Evolutionary conservation across 2,797 vertebrate genomes (phyloP).

Genomic region (Glyptemys insculpta): DNA sequence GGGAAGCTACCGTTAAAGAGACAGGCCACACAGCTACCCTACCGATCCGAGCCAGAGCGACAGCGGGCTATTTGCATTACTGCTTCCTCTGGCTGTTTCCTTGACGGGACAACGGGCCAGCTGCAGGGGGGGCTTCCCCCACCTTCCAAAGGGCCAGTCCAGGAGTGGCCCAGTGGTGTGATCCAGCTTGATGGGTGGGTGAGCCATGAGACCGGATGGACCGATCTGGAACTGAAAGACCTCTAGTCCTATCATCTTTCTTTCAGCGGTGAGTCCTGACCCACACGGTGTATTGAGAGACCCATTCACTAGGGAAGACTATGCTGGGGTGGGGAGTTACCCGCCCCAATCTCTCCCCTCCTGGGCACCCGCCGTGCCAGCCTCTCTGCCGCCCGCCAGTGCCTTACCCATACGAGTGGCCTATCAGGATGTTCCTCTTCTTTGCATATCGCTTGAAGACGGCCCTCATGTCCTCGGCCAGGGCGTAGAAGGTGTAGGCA

Average conservation of each 20-base stretch:
- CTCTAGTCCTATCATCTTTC: too few species aligned
- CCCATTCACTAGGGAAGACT: too few species aligned
- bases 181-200: too few species aligned
- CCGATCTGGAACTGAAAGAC: too few species aligned
- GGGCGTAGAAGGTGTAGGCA: conserved; percentile 95
- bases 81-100: neutral
- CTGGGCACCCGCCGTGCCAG: neutral
- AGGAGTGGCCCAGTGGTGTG: too few species aligned
- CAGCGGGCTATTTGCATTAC: neutral
- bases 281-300: too few species aligned
- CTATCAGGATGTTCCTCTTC: conserved; percentile 94
- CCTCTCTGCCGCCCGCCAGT: accelerated
- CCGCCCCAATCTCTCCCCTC: neutral
- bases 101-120: too few species aligned
- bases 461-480: conserved; percentile 94
- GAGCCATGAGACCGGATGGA: too few species aligned
- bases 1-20: neutral
- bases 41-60: neutral
- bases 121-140: too few species aligned
- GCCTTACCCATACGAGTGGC: conserved; percentile 94
- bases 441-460: conserved; percentile 96
- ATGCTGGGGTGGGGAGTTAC: too few species aligned
- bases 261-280: too few species aligned
- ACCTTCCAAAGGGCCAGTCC: too few species aligned
- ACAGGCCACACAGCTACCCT: neutral